These are phyloP conservation scores for Menura novaehollandiae DNA, from an alignment of 2,113 vertebrate genomes.

Conservation along the genomic window DNA sequence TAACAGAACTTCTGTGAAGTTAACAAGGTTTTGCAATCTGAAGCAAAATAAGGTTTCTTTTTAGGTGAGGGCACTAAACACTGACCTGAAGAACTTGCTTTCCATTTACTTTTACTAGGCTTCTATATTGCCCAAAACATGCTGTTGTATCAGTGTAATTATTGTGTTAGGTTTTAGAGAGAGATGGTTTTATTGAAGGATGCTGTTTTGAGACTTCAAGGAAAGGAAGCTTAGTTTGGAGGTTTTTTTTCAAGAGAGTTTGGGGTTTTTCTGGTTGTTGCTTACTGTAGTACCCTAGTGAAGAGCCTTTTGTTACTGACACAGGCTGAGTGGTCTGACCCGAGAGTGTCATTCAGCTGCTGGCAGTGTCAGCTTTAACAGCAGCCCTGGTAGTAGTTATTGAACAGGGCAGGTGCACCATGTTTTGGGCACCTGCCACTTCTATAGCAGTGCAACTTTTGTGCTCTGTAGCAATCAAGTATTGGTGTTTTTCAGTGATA, in stretches of 20 bases:
- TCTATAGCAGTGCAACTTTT: rapidly evolving
- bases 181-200: background rate
- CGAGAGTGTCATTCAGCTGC: rapidly evolving
- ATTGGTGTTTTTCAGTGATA: background rate
- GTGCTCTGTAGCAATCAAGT: background rate
- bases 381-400: background rate
- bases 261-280: background rate
- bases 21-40: background rate
- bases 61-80: background rate
- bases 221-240: background rate
- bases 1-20: background rate
- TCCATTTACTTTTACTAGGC: background rate
- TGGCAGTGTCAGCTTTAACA: background rate
- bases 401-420: background rate
- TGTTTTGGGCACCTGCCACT: background rate
- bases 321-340: background rate
- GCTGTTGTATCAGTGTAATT: background rate
- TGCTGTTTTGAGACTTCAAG: background rate
- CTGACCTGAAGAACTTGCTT: background rate
- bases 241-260: too few relatives aligned
- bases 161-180: background rate
- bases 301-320: background rate
- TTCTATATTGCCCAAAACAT: background rate
- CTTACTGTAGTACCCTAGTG: background rate
- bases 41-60: background rate